Evolutionary conservation across 1,140 invertebrate genomes (phyloP).

Genomic region (Hermetia illucens): DNA sequence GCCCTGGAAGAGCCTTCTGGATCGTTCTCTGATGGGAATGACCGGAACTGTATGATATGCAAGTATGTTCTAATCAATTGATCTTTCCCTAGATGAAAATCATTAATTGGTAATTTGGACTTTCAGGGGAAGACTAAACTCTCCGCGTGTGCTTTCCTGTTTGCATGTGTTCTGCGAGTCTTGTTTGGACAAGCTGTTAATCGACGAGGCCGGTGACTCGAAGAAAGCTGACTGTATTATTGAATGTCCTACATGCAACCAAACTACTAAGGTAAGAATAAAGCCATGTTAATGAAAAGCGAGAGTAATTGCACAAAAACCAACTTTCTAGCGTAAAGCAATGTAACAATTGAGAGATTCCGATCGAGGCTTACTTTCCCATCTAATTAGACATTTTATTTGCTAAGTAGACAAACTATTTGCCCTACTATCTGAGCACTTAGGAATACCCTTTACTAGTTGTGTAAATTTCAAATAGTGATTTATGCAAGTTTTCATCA

Average conservation of each 20-base stretch:
- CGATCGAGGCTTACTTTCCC: too few relatives aligned
- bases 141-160: constrained; percentile 76
- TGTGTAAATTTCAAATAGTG: not conserved
- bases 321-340: not conserved
- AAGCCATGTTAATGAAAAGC: not conserved
- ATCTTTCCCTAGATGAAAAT: not conserved
- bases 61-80: constrained; percentile 13
- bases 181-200: constrained; percentile 67
- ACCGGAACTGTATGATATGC: constrained; percentile 29
- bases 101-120: constrained; percentile 9
- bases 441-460: not conserved
- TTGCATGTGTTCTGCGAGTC: constrained; percentile 86
- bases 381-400: too few relatives aligned
- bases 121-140: constrained; percentile 53
- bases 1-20: constrained; percentile 3
- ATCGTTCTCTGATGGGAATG: constrained; percentile 10
- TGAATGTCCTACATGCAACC: constrained; percentile 67
- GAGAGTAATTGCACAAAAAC: not conserved
- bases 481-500: not conserved
- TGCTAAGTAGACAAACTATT: not conserved
- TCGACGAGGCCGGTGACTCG: constrained; percentile 50
- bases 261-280: constrained; percentile 54
- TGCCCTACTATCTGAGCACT: not conserved
- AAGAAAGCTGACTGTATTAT: constrained; percentile 36
- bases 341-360: too few relatives aligned